Evolutionary conservation across 2,113 vertebrate genomes (phyloP).

Genomic region (Glaucidium brasilianum): DNA sequence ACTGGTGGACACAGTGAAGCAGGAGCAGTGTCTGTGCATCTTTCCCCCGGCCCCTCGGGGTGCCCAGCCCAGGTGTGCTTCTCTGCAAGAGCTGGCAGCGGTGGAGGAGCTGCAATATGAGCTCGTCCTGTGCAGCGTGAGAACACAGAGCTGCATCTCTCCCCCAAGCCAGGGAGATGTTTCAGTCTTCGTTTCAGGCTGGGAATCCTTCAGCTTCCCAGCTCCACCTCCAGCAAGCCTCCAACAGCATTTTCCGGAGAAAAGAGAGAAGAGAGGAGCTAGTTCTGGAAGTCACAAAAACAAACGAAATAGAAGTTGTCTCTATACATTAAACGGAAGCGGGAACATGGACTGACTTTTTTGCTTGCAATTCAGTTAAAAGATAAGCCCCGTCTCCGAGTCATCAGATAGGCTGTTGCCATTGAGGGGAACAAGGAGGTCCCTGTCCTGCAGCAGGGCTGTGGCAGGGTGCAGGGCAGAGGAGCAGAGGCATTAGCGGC

Average conservation of each 20-base stretch:
- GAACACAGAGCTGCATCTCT: neutral
- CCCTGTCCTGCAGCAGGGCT: neutral
- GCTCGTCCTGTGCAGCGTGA: accelerated
- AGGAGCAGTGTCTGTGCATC: neutral
- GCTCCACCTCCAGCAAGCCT: neutral
- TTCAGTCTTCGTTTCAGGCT: neutral
- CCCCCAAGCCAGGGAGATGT: neutral
- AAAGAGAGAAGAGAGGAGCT: neutral
- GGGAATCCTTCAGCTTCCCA: neutral
- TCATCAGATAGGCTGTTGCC: neutral
- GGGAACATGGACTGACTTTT: neutral
- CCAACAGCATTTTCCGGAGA: neutral
- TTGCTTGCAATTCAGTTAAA: neutral
- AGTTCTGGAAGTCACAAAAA: neutral
- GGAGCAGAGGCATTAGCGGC: neutral
- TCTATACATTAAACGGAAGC: neutral
- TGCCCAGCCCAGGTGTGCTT: neutral
- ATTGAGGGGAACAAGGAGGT: neutral
- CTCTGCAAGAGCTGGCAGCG: neutral
- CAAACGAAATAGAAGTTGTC: too few relatives aligned
- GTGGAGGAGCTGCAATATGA: neutral
- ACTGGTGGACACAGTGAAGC: neutral
- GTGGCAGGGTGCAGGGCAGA: neutral
- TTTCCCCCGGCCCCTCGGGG: neutral
- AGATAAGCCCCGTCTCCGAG: neutral